Evolutionary conservation across 2,888 invertebrate species (phyloP).

Genomic region (Tenthredo scrophulariae): DNA sequence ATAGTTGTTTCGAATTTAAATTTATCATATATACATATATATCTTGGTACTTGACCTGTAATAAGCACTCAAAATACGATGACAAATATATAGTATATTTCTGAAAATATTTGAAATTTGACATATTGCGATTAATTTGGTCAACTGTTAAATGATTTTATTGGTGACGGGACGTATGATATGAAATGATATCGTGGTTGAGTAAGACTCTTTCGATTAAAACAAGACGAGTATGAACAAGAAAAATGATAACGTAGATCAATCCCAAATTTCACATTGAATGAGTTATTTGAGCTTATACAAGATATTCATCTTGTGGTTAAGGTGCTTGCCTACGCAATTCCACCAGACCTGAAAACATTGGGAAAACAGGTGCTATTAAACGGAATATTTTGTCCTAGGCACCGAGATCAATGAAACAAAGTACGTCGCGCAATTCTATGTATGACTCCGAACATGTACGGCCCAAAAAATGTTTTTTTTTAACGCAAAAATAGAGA

Average conservation of each 20-base stretch:
- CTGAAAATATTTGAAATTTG: background rate
- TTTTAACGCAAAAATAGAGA: no score
- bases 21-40: background rate
- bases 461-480: no score
- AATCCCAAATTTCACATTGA: background rate
- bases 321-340: no score
- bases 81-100: slow-evolving; percentile 7
- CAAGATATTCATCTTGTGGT: background rate
- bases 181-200: background rate
- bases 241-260: background rate
- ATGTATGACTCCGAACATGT: no score
- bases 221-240: background rate
- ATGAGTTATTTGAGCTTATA: background rate
- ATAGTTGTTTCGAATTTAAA: background rate
- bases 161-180: slow-evolving; percentile 4
- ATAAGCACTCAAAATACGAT: slow-evolving; percentile 1
- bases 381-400: no score
- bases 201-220: slow-evolving; percentile 15
- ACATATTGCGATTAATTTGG: background rate
- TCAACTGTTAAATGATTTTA: background rate
- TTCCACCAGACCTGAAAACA: no score
- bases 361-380: no score
- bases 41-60: slow-evolving; percentile 13
- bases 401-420: no score
- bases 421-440: no score